Base-by-base conservation (phyloP, 2,888 invertebrate genomes). In the Trichogramma dendrolimi region DNA sequence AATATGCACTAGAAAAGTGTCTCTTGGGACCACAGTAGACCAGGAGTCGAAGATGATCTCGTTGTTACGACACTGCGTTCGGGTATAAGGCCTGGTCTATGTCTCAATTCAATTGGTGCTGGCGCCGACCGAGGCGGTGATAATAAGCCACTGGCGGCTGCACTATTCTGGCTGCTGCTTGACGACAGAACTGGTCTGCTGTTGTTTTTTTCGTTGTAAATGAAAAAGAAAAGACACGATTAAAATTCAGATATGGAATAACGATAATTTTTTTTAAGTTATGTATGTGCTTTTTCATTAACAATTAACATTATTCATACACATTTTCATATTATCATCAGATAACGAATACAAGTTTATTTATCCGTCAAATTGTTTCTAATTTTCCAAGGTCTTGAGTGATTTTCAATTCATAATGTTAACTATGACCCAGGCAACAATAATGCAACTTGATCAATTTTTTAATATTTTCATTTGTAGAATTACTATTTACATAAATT, bases 21-120 rank as follows among this genome's bases (percentile, higher is more conserved):
- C 83, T 91, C 91, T 75, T 88, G 87, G 68, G 90, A 88, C 84
- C 88, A 88, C 67, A 71, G 69, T 4, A 40, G 10, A 40, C n/a
- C 51, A 14, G 41, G 14, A 47, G 60, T 8, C 11, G 44, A 41
- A 39, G 54, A 4, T 44, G 54, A 8, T 10, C 11, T 39, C 53
- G 10, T 14, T 55, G 39, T 52, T 55, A 5, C 39, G 42, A 8
- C 40, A 50, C 39, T 41, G 52, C 6, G 1, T 41, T 6, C 11
- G 49, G 10, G 38, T 11, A 38, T 27, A 44, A 11, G 49, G 38
- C 8, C 39, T n/a, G 76, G 77, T 70, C 76, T 72, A 58, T 76
- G 75, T 63, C 74, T 73, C 58, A 78, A 70, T 68, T 76, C 76
- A 66, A 76, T 75, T 55, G 72, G 72, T 67, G 76, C 70, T 54